Percentiles rank a stretch among this genome's conserved stretches.
Conservation (phyloP, 2,888 invertebrate species). For the Periphyllus acericola region DNA sequence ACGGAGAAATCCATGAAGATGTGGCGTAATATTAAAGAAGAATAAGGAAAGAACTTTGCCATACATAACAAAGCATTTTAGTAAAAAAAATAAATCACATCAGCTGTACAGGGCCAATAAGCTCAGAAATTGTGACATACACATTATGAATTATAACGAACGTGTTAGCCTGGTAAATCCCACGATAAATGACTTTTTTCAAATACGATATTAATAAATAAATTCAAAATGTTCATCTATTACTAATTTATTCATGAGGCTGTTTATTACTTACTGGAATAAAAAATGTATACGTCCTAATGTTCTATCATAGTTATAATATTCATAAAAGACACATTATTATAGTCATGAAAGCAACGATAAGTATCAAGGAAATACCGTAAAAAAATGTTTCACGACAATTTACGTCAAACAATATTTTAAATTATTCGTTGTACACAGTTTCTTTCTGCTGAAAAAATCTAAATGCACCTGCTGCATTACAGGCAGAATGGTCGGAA, state of each 20-base stretch:
- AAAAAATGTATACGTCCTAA: not conserved
- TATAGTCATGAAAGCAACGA: not conserved
- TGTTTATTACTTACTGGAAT: not conserved
- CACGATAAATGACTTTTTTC: slow-evolving; percentile 7
- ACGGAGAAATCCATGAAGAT: too few relatives aligned
- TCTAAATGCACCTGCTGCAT: too few relatives aligned
- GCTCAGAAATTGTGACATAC: too few relatives aligned
- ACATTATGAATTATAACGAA: not conserved
- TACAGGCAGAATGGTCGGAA: too few relatives aligned
- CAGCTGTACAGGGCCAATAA: not conserved
- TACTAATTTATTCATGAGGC: slow-evolving; percentile 7
- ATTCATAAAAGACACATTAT: not conserved
- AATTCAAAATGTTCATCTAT: not conserved
- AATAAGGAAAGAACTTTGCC: too few relatives aligned
- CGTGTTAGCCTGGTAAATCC: not conserved
- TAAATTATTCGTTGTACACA: too few relatives aligned
- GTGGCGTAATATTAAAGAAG: too few relatives aligned
- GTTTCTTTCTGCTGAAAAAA: too few relatives aligned
- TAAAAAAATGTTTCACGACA: too few relatives aligned
- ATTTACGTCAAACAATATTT: too few relatives aligned
- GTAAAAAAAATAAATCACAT: not conserved
- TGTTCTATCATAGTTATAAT: not conserved
- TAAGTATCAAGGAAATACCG: not conserved
- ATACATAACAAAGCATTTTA: too few relatives aligned
- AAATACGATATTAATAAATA: slow-evolving; percentile 16